phyloP scores from a whole-genome alignment of 2,113 vertebrate genomes.

The Apeltes quadracus region DNA sequence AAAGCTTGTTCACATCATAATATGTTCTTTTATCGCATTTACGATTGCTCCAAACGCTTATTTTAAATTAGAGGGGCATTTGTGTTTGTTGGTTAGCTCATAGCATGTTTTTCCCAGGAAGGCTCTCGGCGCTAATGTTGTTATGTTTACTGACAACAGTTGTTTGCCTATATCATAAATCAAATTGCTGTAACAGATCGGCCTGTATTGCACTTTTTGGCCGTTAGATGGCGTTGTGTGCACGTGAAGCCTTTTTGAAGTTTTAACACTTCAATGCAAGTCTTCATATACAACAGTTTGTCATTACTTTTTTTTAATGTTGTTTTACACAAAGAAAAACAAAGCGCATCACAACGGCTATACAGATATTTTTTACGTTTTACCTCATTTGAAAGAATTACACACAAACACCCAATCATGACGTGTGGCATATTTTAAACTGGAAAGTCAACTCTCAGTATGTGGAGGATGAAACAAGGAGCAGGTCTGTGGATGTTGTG shows the following conservation, averaged over 20 bases:
- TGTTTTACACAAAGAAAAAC: neutral
- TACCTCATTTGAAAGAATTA: neutral
- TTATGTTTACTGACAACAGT: neutral
- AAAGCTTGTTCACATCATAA: neutral
- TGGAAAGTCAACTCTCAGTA: neutral
- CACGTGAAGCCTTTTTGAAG: neutral
- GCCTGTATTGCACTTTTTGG: neutral
- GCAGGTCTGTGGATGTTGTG: neutral
- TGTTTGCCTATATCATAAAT: neutral
- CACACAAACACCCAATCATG: neutral
- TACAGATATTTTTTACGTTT: neutral
- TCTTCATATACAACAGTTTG: slow-evolving; percentile 9
- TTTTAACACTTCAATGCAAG: neutral
- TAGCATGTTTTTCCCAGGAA: slow-evolving; percentile 18
- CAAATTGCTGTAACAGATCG: neutral
- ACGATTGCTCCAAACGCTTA: neutral
- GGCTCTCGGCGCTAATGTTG: neutral
- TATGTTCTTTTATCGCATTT: neutral
- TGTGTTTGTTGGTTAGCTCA: neutral
- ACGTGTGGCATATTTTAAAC: neutral
- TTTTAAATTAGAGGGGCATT: slow-evolving; percentile 2
- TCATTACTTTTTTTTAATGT: slow-evolving; percentile 8
- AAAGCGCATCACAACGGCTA: neutral
- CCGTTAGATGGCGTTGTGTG: neutral
- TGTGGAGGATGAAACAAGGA: neutral